Percentiles rank a stretch among this genome's conserved stretches.
Evolutionary conservation across 2,888 invertebrate species (phyloP).

Genomic region (Nebria salina): DNA sequence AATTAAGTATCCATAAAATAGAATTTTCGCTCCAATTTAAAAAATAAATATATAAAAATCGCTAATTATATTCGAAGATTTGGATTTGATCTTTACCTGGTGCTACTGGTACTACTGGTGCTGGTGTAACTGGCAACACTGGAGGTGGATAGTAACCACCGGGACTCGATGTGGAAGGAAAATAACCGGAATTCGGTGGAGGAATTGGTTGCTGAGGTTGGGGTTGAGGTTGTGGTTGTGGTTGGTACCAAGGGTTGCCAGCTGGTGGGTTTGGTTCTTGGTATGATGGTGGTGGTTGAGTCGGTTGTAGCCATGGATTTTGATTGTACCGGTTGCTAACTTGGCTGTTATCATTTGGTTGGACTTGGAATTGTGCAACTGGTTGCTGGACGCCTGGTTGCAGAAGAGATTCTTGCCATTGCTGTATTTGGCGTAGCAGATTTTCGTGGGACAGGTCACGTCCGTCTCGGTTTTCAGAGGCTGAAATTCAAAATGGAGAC

Average conservation of each 20-base stretch:
- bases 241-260: conserved; percentile 10
- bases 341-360: background rate
- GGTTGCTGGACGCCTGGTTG: conserved; percentile 11
- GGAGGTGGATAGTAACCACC: conserved; percentile 1
- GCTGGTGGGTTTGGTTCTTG: conserved; percentile 10
- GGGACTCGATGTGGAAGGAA: background rate
- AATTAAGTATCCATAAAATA: too few species aligned
- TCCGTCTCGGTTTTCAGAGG: background rate
- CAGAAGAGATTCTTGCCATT: conserved; percentile 26
- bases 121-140: background rate
- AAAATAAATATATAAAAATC: too few species aligned
- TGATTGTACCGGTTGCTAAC: background rate
- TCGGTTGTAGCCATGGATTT: conserved; percentile 37
- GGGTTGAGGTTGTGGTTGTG: conserved; percentile 18
- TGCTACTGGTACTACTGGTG: conserved; percentile 15
- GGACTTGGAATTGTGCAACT: background rate
- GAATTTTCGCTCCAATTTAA: too few species aligned
- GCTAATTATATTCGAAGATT: too few species aligned
- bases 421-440: conserved; percentile 27
- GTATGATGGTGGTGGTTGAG: conserved; percentile 24
- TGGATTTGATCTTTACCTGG: conserved; percentile 8
- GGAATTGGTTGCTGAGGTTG: background rate
- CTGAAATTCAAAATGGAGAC: background rate
- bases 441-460: conserved; percentile 17
- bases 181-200: conserved; percentile 15